Evolutionary conservation across 2,888 invertebrate species (phyloP), one percentile per base, ranked within the genome.

Genomic region (Cosmorhoe ocellata): DNA sequence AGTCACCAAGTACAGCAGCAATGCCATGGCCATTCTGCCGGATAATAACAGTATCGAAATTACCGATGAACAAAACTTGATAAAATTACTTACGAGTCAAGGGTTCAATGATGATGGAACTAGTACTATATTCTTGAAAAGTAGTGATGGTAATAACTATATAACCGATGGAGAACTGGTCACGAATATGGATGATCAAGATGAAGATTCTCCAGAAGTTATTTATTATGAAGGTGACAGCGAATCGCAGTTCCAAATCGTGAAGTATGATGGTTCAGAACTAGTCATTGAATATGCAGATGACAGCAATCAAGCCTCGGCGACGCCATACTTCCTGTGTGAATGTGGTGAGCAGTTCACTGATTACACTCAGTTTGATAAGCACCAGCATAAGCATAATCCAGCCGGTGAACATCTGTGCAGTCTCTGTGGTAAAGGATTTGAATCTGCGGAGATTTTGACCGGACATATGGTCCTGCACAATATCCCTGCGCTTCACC

Each of bases 221-320:
- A 85, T 91, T 41, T 79, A 88, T 26, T 88, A 82, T 63, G 86
- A 89, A 66, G 86, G 84, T 4, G 88, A 89, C 10, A 33, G 18
- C 59, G 87, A 88, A 22, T 84, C 85, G 7, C 86, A 89, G 49
- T 84, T 84, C 43, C 85, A 89, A 66, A 84, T 90, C 34, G 57
- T 90, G 0, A 90, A 89, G 58, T 86, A 83, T 66, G 87, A 90
- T 55, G 88, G 84, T 0, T 82, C 84, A 1, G 89, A 90, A 56
- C 59, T 90, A 11, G 83, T 90, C 0, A 90, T 90, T 44, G 87
- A 90, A 59, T 90, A 90, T 68, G 79, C 84, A 1, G 88, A 88
- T 63, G 90, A 86, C 5, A 79, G 79, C 18, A 51, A 38, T 30
- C 76, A 86, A 65, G 76, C 86, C 13, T 84, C 85, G 1, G 81